Base-by-base conservation (phyloP, 2,888 invertebrate species). In the Hydriomena furcata region DNA sequence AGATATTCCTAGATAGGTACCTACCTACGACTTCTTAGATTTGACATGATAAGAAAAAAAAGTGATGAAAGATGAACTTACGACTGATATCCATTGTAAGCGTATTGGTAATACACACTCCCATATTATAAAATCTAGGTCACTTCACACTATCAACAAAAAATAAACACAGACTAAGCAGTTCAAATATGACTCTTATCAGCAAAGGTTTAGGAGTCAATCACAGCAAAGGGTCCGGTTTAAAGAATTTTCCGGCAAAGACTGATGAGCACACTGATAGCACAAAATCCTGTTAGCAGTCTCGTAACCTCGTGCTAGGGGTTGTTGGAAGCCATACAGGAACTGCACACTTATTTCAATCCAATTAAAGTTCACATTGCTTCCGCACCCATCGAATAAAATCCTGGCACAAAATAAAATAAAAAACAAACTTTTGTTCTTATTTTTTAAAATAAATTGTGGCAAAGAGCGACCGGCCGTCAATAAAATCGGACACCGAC, bases 61-160 rank as follows among this genome's bases (percentile, higher is more conserved):
- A 28, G 13, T 8, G 3, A 36, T 17, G 21, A 25, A 21, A n/a
- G n/a, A n/a, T n/a, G 1, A 35, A 88, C 88, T 88, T 71, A 90
- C 89, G 86, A 58, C 78, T 84, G 47, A 88, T 76, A 60, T 90
- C 89, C 89, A 89, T 88, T 11, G 88, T 87, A 55, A 89, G 64
- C 23, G 87, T 87, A 54, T 73, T 85, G 1, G 84, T 77, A 20
- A 87, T 76, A 68, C 76, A 83, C 43, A 86, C 87, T 58, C 87
- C 87, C 87, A 87, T 86, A 58, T 63, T 73, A 56, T 62, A 49
- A 52, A 58, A 49, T 45, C 46, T 41, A 51, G 42, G 31, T 7
- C 61, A 61, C 61, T 55, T 35, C 46, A 47, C 42, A 47, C 41
- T 43, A 46, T 36, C 21, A 46, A 36, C 13, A 43, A 43, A 50